Conservation (phyloP, 2,797 vertebrate species). For the Clarias pachynema region DNA sequence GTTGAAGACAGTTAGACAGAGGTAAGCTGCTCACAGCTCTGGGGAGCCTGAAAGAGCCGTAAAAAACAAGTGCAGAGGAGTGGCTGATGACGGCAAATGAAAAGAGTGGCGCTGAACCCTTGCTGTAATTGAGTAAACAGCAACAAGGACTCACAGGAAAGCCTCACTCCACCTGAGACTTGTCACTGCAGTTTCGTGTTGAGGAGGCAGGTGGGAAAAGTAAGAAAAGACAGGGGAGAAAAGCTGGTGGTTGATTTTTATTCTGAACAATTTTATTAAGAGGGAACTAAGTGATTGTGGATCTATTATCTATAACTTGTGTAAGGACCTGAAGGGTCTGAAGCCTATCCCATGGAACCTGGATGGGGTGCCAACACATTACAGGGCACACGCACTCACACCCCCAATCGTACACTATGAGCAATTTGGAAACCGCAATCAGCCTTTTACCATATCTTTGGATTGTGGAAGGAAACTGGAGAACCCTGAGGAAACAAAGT, state of each 20-base stretch:
- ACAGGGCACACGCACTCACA: too few relatives aligned
- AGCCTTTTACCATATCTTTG: too few relatives aligned
- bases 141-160: slow-evolving; percentile 40
- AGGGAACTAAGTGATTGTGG: background rate
- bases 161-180: slow-evolving; percentile 9
- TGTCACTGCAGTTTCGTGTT: slow-evolving; percentile 6
- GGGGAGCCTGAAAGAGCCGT: slow-evolving; percentile 32
- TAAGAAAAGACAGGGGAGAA: background rate
- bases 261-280: background rate
- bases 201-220: slow-evolving; percentile 49
- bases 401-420: too few relatives aligned
- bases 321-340: too few relatives aligned
- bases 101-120: slow-evolving; percentile 46
- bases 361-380: too few relatives aligned
- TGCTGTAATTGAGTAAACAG: slow-evolving; percentile 51
- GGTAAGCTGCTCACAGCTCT: slow-evolving; percentile 7
- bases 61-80: slow-evolving; percentile 34
- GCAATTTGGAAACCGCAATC: too few relatives aligned
- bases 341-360: too few relatives aligned
- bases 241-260: background rate
- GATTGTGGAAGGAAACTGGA: too few relatives aligned
- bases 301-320: too few relatives aligned
- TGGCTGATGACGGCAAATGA: slow-evolving; percentile 47
- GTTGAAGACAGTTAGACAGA: slow-evolving; percentile 2
- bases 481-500: background rate